Base-by-base conservation (phyloP, 1,140 invertebrate species). In the Coenobita brevimanus region DNA sequence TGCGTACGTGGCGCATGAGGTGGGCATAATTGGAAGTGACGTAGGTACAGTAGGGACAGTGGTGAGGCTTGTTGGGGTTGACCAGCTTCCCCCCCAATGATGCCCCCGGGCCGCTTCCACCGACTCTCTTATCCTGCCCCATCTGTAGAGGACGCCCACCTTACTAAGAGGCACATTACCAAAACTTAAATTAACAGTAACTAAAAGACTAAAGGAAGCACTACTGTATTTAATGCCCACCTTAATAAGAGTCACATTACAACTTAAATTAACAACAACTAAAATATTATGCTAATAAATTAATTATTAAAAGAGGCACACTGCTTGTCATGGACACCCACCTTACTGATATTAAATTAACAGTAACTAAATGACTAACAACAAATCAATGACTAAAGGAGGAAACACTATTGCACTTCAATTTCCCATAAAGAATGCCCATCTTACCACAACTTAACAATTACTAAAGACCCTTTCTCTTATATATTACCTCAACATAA, bases 1-100 rank as follows among this genome's bases (percentile, higher is more conserved):
- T 85, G n/a, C 82, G 82, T 4, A 85, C 33, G 64, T 85, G 82
- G 62, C 82, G 54, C 82, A 85, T 76, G 50, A 85, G 82, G 46
- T 85, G 82, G 75, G 82, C 73, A 46, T 85, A 85, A 85, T 85
- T 85, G 50, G 67, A 54, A 46, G 82, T 85, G 38, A 85, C 60
- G 73, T 85, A 85, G 54, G 30, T 62, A 78, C 82, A 85, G 82
- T 85, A 85, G 36, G 71, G 82, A 24, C 82, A 85, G 10, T 75
- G 82, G 36, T 85, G 73, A 43, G 82, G 41, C 82, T 85, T 85
- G 71, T 33, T 50, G 54, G 71, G 33, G 54, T 27, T 64, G 71
- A 85, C 50, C 71, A 75, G 73, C 57, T 46, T 84, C 54, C 46
- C 82, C 62, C 50, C 33, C 38, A 50, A 6, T 8, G 6, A 17